phyloP scores from a whole-genome alignment of 2,888 invertebrate species.

The Pharmacophagus antenor region DNA sequence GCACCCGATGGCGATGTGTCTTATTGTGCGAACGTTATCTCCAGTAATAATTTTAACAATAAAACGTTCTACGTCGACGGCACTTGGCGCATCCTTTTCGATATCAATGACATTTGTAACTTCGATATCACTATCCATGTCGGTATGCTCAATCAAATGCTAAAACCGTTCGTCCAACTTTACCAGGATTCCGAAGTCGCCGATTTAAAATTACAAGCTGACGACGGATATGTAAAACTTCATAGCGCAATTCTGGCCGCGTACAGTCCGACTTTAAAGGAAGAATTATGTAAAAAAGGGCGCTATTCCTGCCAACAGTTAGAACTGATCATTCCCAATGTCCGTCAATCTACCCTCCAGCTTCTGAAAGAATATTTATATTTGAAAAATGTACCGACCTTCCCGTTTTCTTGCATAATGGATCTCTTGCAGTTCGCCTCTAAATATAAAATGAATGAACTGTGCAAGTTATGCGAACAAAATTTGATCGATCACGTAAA shows the following conservation, averaged over 20 bases:
- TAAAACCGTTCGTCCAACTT: slow-evolving; percentile 31
- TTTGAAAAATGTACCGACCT: slow-evolving; percentile 28
- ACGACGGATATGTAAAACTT: slow-evolving; percentile 47
- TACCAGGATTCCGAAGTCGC: slow-evolving; percentile 48
- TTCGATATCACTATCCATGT: slow-evolving; percentile 3
- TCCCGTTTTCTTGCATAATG: background rate
- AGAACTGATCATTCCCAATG: slow-evolving; percentile 41
- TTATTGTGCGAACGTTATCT: background rate
- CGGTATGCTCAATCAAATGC: background rate
- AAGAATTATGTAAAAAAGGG: slow-evolving; percentile 48
- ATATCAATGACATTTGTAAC: background rate
- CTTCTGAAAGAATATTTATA: slow-evolving; percentile 51
- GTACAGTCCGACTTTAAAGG: slow-evolving; percentile 47
- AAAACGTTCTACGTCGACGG: slow-evolving; percentile 7
- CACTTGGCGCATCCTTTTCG: slow-evolving; percentile 1
- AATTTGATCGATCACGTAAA: background rate
- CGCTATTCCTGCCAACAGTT: slow-evolving; percentile 45
- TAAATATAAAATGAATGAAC: slow-evolving; percentile 10
- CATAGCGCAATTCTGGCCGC: slow-evolving; percentile 49
- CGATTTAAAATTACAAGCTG: slow-evolving; percentile 49
- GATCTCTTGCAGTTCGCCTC: slow-evolving; percentile 7
- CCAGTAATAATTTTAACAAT: background rate
- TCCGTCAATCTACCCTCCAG: slow-evolving; percentile 38
- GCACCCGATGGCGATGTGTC: background rate
- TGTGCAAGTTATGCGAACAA: slow-evolving; percentile 3